Conservation (phyloP, 2,888 invertebrate genomes). For the Thereva nobilitata region DNA sequence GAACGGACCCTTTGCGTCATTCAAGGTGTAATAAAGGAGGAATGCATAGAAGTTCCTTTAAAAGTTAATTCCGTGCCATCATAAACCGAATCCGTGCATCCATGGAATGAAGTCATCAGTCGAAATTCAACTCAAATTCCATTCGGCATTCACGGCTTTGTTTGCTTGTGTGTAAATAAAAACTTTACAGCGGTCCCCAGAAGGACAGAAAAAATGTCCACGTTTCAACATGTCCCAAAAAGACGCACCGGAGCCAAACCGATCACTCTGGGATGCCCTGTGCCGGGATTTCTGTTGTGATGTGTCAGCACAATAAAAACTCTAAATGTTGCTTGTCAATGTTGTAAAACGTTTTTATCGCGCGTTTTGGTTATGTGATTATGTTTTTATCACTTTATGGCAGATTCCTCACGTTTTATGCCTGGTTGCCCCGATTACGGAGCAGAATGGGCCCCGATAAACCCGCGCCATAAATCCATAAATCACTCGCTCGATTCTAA, state of each 20-base stretch:
- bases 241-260: neutral
- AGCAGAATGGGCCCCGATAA: neutral
- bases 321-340: conserved; percentile 8
- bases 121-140: too few species aligned
- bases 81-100: too few species aligned
- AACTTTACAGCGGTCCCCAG: conserved; percentile 8
- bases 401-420: neutral
- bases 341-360: conserved; percentile 15
- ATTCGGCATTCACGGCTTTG: conserved; percentile 1
- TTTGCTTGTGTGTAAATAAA: conserved; percentile 19
- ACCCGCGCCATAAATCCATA: conserved; percentile 19
- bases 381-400: conserved; percentile 18
- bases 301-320: conserved; percentile 18
- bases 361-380: conserved; percentile 1
- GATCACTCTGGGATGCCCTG: too few species aligned
- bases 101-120: too few species aligned
- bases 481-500: conserved; percentile 10
- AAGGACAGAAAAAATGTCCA: neutral
- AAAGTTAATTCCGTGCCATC: too few species aligned
- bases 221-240: neutral
- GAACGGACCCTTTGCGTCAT: too few species aligned
- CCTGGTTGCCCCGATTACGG: neutral
- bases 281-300: conserved; percentile 7
- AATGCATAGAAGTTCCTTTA: too few species aligned
- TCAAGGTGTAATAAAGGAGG: too few species aligned